Evolutionary conservation across 2,113 vertebrate genomes (phyloP).

Genomic region (Zosterops japonicus): DNA sequence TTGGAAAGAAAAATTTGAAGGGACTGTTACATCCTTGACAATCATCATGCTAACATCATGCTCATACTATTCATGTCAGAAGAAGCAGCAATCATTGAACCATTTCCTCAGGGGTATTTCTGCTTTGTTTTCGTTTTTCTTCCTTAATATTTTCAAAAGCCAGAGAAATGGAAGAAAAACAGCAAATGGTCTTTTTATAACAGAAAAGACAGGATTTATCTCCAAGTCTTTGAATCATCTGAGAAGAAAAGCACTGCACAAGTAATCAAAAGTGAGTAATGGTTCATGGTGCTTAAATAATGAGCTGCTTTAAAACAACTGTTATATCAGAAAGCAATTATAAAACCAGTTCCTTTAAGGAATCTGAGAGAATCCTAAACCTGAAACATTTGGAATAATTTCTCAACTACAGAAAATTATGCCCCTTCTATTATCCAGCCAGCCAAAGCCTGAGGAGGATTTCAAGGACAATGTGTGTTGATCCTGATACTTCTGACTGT

Average conservation of each 20-base stretch:
- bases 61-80: not conserved
- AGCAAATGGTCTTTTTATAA: not conserved
- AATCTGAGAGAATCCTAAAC: not conserved
- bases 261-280: not conserved
- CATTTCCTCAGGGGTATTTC: not conserved
- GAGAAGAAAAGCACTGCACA: not conserved
- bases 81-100: not conserved
- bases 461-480: constrained; percentile 26
- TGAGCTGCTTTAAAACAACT: constrained; percentile 6
- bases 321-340: not conserved
- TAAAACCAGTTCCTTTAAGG: not conserved
- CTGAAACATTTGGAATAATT: not conserved
- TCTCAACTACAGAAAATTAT: not conserved
- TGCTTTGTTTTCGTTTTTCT: not conserved
- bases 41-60: not conserved
- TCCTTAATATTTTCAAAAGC: constrained; percentile 26
- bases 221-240: not conserved
- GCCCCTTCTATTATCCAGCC: not conserved
- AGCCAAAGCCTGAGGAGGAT: not conserved
- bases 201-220: not conserved
- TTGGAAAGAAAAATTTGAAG: not conserved
- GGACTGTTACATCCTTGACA: not conserved
- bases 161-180: constrained; percentile 8
- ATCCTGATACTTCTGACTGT: not conserved
- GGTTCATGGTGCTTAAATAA: not conserved